Evolutionary conservation across 2,888 invertebrate species (phyloP), one percentile per base, ranked within the genome.

Genomic region (Parasteatoda lunata): DNA sequence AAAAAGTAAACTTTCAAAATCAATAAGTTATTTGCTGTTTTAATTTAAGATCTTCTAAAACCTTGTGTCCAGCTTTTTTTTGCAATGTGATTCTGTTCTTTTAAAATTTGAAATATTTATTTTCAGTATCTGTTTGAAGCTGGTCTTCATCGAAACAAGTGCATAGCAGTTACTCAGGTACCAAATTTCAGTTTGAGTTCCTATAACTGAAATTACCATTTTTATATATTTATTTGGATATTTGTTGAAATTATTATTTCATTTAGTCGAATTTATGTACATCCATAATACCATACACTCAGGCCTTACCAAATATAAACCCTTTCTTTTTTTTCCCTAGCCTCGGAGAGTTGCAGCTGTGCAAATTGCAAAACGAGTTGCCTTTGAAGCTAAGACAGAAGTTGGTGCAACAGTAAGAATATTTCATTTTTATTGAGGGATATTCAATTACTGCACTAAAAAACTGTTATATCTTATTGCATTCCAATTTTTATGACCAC

Each of bases 41-140:
- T 30, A 30, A 1, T 30, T 30, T 30, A 30, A 30, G 1, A 1
- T 30, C 30, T 30, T 30, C 2, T 30, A 30, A 30, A 30, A 30
- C 30, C 30, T 30, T 30, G 30, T 30, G 30, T 1, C 30, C 30
- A 30, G 30, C 30, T 30, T 30, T 30, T n/a, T 30, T 30, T 30
- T 30, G 30, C 30, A 30, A 30, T 30, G 30, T 30, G 30, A 30
- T 30, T 30, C 30, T 30, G 30, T 30, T 30, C 30, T 30, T 30
- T 30, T 30, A 30, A 30, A 30, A 30, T 30, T 30, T 30, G 30
- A 30, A 0, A 30, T 30, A 30, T 49, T 13, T 30, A n/a, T 54
- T 90, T 91, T 77, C 90, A 98, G 92, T 94, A 95, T 90, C 93
- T 98, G 54, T 93, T 95, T 89, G 94, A 95, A 78, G 94, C 94